These are phyloP conservation scores for Dicycla oo DNA, from an alignment of 2,888 invertebrate species.

Conservation along the genomic window DNA sequence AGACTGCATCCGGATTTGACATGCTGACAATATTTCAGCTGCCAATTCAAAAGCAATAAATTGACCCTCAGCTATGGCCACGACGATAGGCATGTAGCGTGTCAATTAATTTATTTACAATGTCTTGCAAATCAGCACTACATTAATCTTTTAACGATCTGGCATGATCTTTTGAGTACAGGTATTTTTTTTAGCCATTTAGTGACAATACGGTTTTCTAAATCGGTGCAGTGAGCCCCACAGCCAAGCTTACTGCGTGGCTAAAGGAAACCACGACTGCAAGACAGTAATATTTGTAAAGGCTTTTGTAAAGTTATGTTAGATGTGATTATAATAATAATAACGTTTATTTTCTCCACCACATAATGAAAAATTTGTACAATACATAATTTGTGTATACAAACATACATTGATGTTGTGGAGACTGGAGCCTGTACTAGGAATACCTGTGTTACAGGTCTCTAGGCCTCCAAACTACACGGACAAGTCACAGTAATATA, in stretches of 20 bases:
- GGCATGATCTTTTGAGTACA: slow-evolving; percentile 11
- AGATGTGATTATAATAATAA: too few relatives aligned
- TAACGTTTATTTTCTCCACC: too few relatives aligned
- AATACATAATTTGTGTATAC: too few relatives aligned
- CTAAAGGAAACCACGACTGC: neutral
- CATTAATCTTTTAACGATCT: slow-evolving; percentile 44
- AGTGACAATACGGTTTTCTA: neutral
- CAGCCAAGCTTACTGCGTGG: neutral
- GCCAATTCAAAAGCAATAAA: slow-evolving; percentile 36
- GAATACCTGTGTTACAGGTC: too few relatives aligned
- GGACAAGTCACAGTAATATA: too few relatives aligned
- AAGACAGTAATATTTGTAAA: neutral
- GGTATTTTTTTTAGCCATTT: slow-evolving; percentile 5
- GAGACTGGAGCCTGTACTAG: too few relatives aligned
- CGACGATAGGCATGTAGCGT: slow-evolving; percentile 22
- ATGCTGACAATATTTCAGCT: slow-evolving; percentile 8
- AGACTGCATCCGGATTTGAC: slow-evolving; percentile 9
- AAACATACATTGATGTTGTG: too few relatives aligned
- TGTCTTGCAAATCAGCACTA: slow-evolving; percentile 33
- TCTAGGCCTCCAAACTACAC: too few relatives aligned
- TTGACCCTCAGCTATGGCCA: slow-evolving; percentile 31
- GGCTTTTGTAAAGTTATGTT: neutral
- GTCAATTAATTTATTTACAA: slow-evolving; percentile 45
- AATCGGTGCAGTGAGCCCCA: neutral
- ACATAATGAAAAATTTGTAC: too few relatives aligned